Evolutionary conservation across 1,140 invertebrate species (phyloP), one percentile per base, ranked within the genome.

Genomic region (Sycophaga agraensis): DNA sequence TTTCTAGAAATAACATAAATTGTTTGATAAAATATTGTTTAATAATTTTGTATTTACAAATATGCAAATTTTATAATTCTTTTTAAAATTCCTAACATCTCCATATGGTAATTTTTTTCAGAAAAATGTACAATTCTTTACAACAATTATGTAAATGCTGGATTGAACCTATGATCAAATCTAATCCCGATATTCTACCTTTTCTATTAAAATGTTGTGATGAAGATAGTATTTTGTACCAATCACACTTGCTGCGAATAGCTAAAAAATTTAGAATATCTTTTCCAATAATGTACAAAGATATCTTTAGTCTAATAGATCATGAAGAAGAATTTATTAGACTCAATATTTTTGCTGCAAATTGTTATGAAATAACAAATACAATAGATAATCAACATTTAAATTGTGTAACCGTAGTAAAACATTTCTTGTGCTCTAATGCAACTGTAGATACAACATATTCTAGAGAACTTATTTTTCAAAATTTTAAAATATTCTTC

Each of bases 141-240:
- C 64, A 72, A 31, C 55, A 64, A 5, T 61, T 77, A 1, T 73
- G 66, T 42, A 73, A 73, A 64, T 65, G 66, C 3, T 76, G 74
- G 71, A 46, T 77, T 59, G 71, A 73, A 57, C 70, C 70, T 9
- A 55, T 65, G 2, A 48, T 74, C 34, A 63, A 64, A 59, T 75
- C 46, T 12, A 55, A 69, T 11, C 56, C 17, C 11, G 54, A 56
- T 8, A 16, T 73, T 12, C 51, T 76, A n/a, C 14, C 12, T 17
- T 68, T 65, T 34, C 59, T 77, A 8, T 68, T 68, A 66, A 21
- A 66, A 17, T 51, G 66, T 21, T 67, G 51, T 21, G 56, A n/a
- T 7, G 53, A 70, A 31, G 19, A 9, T 31, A 39, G 51, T 48
- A 51, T 57, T 59, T 64, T 26, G 26, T 66, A 50, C 50, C 60